Evolutionary conservation across 2,113 vertebrate genomes (phyloP), one percentile per base, ranked within the genome.

Genomic region (Columba livia): DNA sequence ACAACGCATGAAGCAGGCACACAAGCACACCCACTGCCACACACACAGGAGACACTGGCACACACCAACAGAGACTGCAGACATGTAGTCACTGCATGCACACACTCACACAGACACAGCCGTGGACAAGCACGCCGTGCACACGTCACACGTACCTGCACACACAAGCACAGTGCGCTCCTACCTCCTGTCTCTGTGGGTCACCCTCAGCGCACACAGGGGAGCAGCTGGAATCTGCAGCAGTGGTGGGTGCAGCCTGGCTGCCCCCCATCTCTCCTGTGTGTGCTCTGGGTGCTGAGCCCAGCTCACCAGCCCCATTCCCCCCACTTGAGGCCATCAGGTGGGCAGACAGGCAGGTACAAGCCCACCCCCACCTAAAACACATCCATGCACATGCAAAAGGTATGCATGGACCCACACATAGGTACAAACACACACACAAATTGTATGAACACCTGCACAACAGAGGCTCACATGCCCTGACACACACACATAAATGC

Each of bases 371-470:
- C 2, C 11, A 47, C 7, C 17, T 26, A 51, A 38, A 25, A 26
- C 69, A 13, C 42, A 34, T 2, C 29, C 38, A 7, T 10, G 29
- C 60, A 34, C 18, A 11, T 1, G 42, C 53, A 11, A 40, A 10
- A 25, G 6, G 16, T 25, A 24, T 16, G 5, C 28, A 6, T 0
- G 3, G 79, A 20, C 7, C 19, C 11, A 13, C 2, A 31, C 24
- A 7, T 23, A 4, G 42, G 10, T 12, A 32, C 36, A 18, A 40
- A 32, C 10, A 6, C 1, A 0, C 71, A 26, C 48, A 70, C 32
- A 17, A 23, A 36, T 32, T 4, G 3, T 36, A 12, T 2, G 38
- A 66, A 6, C 2, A 0, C 20, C 15, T 0, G 0, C 7, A 1
- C 2, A 32, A 14, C 2, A 0, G 56, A 65, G 32, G 32, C 36